phyloP scores from a whole-genome alignment of 2,797 vertebrate species.

The Gymnoscopelus microlampas region DNA sequence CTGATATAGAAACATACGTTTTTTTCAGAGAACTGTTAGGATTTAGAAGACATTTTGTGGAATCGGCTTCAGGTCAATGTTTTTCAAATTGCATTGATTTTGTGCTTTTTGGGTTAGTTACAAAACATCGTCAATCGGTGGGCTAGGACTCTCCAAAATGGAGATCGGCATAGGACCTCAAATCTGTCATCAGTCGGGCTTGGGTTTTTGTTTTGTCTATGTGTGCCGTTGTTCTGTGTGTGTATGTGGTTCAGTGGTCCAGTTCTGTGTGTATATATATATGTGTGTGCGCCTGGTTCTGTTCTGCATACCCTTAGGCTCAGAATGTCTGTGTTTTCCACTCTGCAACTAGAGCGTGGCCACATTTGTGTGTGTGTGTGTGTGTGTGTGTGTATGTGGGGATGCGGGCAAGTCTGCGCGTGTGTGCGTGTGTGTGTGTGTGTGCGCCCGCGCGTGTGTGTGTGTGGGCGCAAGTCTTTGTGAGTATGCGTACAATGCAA shows the following conservation, averaged over 20 bases:
- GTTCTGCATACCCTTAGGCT: slow-evolving; percentile 1
- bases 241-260: neutral
- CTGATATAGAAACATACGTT: no score
- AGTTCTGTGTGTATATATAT: neutral
- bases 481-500: neutral
- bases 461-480: neutral
- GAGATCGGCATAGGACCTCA: no score
- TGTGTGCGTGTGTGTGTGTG: neutral
- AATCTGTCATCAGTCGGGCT: no score
- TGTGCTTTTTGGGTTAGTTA: no score
- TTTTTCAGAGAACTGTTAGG: no score
- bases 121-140: no score
- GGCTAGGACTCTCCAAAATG: no score
- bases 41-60: no score
- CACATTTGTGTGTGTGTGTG: slow-evolving; percentile 3
- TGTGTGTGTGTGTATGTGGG: neutral
- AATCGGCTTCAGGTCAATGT: no score
- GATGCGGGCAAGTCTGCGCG: no score
- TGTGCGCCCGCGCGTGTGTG: neutral
- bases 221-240: slow-evolving; percentile 9
- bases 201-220: slow-evolving; percentile 1
- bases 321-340: slow-evolving; percentile 11
- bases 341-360: slow-evolving; percentile 14
- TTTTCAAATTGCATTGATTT: no score
- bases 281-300: neutral